Base-by-base conservation (phyloP, 2,888 invertebrate species). In the Drosophila aldrichi region DNA sequence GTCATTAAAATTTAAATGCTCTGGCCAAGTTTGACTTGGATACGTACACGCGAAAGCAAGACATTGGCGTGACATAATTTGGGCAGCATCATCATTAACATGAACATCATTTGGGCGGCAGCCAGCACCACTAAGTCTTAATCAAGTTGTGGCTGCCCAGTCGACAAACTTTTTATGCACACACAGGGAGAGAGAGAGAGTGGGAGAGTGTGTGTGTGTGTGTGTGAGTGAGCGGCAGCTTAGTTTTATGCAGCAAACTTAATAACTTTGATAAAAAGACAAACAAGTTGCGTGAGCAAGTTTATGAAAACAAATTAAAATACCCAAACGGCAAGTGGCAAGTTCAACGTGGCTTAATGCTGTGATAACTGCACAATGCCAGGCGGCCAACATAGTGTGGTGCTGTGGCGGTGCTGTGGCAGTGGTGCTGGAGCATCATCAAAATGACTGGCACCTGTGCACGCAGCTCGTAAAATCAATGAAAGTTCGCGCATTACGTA, bases 211-310 rank as follows among this genome's bases (percentile, higher is more conserved):
- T 4, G 3, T 3, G 3, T 3, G 25, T 0, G 3, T n/a, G n/a
- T n/a, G 25, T 0, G 14, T 3, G 8, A 36, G 16, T 0, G 36
- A 6, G 36, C 20, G 40, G 29, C n/a, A 54, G 68, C 69, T 52
- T 34, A 41, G 60, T 64, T 76, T 84, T 71, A 79, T 64, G 68
- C 62, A 46, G 48, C 34, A 65, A 67, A 63, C 55, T 81, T 69
- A 69, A 73, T 72, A 81, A 78, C 70, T 84, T 76, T 87, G 76
- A 70, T 78, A 81, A 73, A 79, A 63, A 59, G 22, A 32, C 48
- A 52, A 51, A 52, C 59, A 49, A 63, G 61, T 36, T 52, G 57
- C 49, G 59, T 22, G 40, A 55, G 18, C 63, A 67, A 68, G 66
- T 74, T 80, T 56, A 63, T 69, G 65, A 63, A 67, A 69, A 60